A percentile compares a stretch with the other conserved stretches of the same genome.
Conservation (phyloP, 2,797 vertebrate species). For the Danio kyathit region DNA sequence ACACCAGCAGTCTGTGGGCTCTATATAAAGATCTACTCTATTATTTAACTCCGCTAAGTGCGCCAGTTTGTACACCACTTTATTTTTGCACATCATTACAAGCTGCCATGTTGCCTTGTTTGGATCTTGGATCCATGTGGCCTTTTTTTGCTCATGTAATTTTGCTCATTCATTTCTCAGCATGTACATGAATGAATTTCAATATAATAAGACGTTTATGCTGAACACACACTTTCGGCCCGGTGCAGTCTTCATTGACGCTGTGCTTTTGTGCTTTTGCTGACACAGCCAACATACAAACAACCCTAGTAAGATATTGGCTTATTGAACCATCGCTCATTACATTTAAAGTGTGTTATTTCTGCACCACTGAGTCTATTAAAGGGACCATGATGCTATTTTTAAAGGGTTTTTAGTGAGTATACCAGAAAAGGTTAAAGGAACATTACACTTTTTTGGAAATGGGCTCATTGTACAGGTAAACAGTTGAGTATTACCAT, state of each 20-base stretch:
- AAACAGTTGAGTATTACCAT: no score
- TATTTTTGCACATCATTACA: not conserved
- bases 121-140: not conserved
- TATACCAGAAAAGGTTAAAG: no score
- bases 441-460: no score
- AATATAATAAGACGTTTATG: not conserved
- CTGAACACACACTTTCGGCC: not conserved
- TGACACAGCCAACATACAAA: not conserved
- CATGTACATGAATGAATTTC: not conserved
- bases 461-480: no score
- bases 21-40: slow-evolving; percentile 24
- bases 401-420: no score
- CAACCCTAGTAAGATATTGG: not conserved
- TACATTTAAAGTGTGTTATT: not conserved
- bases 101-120: not conserved
- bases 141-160: not conserved
- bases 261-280: not conserved
- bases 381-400: no score
- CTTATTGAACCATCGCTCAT: not conserved
- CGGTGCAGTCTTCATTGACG: not conserved
- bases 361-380: not conserved
- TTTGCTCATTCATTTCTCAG: not conserved
- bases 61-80: not conserved
- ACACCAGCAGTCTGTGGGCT: not conserved
- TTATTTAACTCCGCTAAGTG: slow-evolving; percentile 31